phyloP scores from a whole-genome alignment of 2,888 invertebrate genomes.

The Ganaspis brasiliensis region DNA sequence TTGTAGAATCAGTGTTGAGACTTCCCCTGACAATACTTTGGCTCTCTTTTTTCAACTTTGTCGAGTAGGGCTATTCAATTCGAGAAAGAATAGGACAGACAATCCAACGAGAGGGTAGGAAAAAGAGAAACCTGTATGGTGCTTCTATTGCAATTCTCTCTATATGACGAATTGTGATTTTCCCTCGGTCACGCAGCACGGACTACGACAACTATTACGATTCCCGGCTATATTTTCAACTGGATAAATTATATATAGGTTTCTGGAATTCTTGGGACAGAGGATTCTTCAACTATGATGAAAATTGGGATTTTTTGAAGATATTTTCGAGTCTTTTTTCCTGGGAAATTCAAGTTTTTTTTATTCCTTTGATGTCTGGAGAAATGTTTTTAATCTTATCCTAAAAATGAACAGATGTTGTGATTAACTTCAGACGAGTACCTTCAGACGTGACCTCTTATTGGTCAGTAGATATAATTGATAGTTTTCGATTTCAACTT shows the following conservation, averaged over 20 bases:
- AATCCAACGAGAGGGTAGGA: not conserved
- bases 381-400: no score
- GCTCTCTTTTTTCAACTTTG: slow-evolving; percentile 5
- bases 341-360: no score
- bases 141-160: slow-evolving; percentile 14
- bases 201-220: slow-evolving; percentile 24
- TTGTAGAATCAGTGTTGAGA: slow-evolving; percentile 18
- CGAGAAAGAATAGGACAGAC: not conserved
- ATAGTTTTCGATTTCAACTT: no score
- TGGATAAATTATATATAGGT: not conserved
- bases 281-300: no score
- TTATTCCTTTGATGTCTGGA: no score
- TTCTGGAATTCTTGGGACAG: slow-evolving; percentile 4
- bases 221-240: no score
- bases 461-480: no score
- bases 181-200: slow-evolving; percentile 13
- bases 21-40: slow-evolving; percentile 8
- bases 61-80: slow-evolving; percentile 19
- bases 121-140: slow-evolving; percentile 28
- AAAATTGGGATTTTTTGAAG: no score
- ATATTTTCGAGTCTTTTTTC: no score
- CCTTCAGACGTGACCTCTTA: no score
- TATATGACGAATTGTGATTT: slow-evolving; percentile 31
- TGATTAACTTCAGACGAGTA: no score
- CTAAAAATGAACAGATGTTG: no score